phyloP scores from a whole-genome alignment of 2,113 vertebrate genomes.

The Pseudois nayaur region DNA sequence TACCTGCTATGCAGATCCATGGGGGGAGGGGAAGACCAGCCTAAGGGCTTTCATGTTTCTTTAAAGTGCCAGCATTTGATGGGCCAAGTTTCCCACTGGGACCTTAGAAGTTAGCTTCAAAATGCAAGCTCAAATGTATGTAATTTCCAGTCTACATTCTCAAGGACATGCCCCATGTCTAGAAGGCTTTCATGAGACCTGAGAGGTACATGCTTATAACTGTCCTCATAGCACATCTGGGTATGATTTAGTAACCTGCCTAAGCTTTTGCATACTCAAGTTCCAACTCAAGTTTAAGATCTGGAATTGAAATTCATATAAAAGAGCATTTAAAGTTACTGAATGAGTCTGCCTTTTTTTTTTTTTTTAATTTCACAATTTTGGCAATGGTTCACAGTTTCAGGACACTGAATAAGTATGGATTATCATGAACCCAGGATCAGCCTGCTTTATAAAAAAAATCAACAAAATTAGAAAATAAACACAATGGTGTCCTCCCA shows the following conservation, averaged over 20 bases:
- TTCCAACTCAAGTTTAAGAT: constrained; percentile 55
- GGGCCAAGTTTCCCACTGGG: constrained; percentile 72
- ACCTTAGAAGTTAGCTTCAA: constrained; percentile 55
- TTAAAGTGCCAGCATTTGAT: constrained; percentile 75
- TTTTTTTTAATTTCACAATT: constrained; percentile 32
- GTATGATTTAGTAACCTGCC: constrained; percentile 62
- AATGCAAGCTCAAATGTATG: constrained; percentile 59
- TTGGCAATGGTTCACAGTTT: not conserved
- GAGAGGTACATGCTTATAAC: constrained; percentile 62
- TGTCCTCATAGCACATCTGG: constrained; percentile 44
- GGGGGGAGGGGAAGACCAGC: constrained; percentile 51
- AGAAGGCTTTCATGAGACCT: constrained; percentile 69
- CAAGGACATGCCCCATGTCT: constrained; percentile 68
- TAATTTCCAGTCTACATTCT: constrained; percentile 67
- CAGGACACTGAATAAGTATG: constrained; percentile 40
- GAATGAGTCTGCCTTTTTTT: not conserved
- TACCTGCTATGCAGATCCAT: constrained; percentile 58
- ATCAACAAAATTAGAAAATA: not conserved
- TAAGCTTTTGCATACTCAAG: constrained; percentile 47
- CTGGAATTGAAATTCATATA: constrained; percentile 54
- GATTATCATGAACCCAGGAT: not conserved
- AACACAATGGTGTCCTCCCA: not conserved
- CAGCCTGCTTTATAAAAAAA: not conserved
- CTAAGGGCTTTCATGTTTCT: constrained; percentile 73
- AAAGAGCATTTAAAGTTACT: constrained; percentile 49